Evolutionary conservation across 1,140 invertebrate genomes (phyloP).

Genomic region (Drosophila pachea): DNA sequence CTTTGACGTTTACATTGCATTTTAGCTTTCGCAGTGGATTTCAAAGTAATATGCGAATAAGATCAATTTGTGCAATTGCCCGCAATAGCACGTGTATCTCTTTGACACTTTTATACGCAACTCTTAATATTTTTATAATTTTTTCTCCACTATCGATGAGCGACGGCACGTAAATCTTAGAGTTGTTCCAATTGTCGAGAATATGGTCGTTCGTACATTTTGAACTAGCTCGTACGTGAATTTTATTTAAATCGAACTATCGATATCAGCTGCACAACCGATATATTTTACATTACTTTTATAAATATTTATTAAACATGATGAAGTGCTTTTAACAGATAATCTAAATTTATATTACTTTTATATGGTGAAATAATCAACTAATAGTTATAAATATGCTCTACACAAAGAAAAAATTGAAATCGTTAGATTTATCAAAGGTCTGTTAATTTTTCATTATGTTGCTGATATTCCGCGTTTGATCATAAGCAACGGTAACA

Average conservation of each 20-base stretch:
- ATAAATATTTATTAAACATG: too few species aligned
- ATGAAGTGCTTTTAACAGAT: not conserved
- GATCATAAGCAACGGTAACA: slow-evolving; percentile 8
- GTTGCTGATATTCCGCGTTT: not conserved
- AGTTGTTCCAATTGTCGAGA: slow-evolving; percentile 10
- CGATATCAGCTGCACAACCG: not conserved
- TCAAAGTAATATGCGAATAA: slow-evolving; percentile 2
- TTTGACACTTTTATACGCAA: slow-evolving; percentile 28
- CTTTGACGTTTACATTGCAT: slow-evolving; percentile 5
- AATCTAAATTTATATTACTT: not conserved
- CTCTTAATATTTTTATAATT: slow-evolving; percentile 29
- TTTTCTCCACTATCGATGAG: slow-evolving; percentile 32
- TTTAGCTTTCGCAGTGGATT: slow-evolving; percentile 1
- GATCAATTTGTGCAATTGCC: slow-evolving; percentile 27
- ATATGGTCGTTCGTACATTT: slow-evolving; percentile 4
- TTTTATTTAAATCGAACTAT: not conserved
- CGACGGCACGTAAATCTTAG: slow-evolving; percentile 38
- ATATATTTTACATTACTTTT: not conserved
- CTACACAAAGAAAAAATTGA: too few species aligned
- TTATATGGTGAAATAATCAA: too few species aligned
- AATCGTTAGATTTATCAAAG: not conserved
- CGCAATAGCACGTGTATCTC: slow-evolving; percentile 35
- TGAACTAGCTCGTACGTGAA: not conserved
- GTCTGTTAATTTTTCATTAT: not conserved
- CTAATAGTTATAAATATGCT: too few species aligned